Evolutionary conservation across 1,140 invertebrate species (phyloP), one percentile per base, ranked within the genome.

Genomic region (Callitettix versicolor): DNA sequence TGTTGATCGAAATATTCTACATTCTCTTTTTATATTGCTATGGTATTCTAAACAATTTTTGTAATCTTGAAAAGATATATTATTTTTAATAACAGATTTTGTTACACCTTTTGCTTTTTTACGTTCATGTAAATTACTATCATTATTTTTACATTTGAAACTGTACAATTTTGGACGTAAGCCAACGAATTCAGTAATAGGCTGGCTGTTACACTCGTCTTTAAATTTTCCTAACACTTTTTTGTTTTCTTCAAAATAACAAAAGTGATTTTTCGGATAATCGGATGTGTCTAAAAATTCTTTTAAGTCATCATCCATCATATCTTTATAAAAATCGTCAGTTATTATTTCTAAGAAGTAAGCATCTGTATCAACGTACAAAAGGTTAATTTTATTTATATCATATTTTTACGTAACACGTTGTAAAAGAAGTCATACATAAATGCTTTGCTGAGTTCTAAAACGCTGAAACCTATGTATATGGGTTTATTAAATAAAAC

Each of bases 211-310:
- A 21, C 62, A 62, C 63, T 77, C 74, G 66, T 75, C 72, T 64
- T 75, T 77, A 59, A 76, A 69, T 63, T 72, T 68, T 6, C 73
- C 73, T 4, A 72, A 20, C 3, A 72, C 66, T 58, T 77, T 76
- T 61, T 73, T 74, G 46, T 60, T 60, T 11, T 33, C 22, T 18
- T 47, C 17, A n/a, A 38, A 51, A 36, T 51, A 59, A 17, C 43
- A 44, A 26, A 41, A 33, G 55, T 59, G 57, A 56, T 57, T 46
- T 21, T 6, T 36, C 4, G 55, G n/a, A 43, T 60, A 65, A 44
- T 63, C 56, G 15, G 49, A 55, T 0, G 56, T 57, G 55, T 62
- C 63, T 51, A 64, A 57, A 33, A 53, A 30, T n/a, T 20, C 6
- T 22, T 40, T 49, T 49, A 20, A 50, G 6, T 18, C 46, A n/a